These are phyloP conservation scores for Tetragnatha montana DNA, from an alignment of 2,888 invertebrate genomes.

Conservation along the genomic window DNA sequence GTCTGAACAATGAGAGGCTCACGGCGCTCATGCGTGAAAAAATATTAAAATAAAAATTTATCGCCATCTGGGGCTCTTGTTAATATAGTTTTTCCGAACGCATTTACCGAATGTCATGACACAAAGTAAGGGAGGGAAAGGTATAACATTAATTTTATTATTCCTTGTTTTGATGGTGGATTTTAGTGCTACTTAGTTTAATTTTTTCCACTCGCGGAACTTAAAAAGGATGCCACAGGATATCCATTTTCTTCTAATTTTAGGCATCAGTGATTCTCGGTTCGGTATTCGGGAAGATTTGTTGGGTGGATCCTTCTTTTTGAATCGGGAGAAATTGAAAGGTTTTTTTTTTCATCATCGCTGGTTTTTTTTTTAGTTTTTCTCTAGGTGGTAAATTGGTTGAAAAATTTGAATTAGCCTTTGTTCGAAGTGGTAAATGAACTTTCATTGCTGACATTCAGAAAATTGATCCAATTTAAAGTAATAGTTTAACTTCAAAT, in stretches of 20 bases:
- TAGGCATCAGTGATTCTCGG: neutral
- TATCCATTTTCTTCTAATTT: neutral
- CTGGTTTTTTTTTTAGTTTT: too few relatives aligned
- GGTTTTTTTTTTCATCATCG: too few relatives aligned
- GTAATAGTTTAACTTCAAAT: too few relatives aligned
- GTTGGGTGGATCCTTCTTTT: too few relatives aligned
- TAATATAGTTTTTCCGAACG: conserved; percentile 9
- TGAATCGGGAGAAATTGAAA: too few relatives aligned
- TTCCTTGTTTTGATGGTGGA: neutral
- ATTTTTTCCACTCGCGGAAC: neutral
- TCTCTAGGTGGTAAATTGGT: too few relatives aligned
- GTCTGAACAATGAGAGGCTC: conserved; percentile 43
- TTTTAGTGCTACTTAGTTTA: neutral
- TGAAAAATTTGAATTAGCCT: too few relatives aligned
- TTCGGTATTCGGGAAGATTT: neutral
- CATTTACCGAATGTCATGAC: neutral
- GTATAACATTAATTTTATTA: neutral
- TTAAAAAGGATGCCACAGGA: neutral
- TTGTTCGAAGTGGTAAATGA: too few relatives aligned
- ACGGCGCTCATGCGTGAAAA: conserved; percentile 52
- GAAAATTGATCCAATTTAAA: too few relatives aligned
- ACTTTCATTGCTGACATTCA: too few relatives aligned
- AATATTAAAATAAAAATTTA: conserved; percentile 49
- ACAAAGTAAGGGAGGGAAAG: neutral
- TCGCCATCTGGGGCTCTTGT: conserved; percentile 11